Evolutionary conservation across 1,140 invertebrate genomes (phyloP).

Genomic region (Caenorhabditis elegans): WBcel235 BX284606.5:1099001-1099500

Average conservation of each 20-base stretch:
- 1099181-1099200: constrained; percentile 11
- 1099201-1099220: background rate
- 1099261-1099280: background rate
- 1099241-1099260: background rate
- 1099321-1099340: background rate
- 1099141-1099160: background rate
- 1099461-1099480: too few species aligned
- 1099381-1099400: too few species aligned
- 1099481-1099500: too few species aligned
- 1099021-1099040: constrained; percentile 8
- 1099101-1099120: constrained; percentile 7
- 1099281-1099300: background rate
- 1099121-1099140: background rate
- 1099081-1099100: background rate
- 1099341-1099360: background rate
- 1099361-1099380: too few species aligned
- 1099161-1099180: background rate
- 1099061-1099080: background rate
- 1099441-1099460: too few species aligned
- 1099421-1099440: too few species aligned
- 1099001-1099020: background rate
- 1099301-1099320: background rate
- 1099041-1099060: constrained; percentile 10
- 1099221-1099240: background rate
- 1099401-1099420: too few species aligned